Conservation (phyloP, 2,888 invertebrate species). For the Drosophila subsilvestris region DNA sequence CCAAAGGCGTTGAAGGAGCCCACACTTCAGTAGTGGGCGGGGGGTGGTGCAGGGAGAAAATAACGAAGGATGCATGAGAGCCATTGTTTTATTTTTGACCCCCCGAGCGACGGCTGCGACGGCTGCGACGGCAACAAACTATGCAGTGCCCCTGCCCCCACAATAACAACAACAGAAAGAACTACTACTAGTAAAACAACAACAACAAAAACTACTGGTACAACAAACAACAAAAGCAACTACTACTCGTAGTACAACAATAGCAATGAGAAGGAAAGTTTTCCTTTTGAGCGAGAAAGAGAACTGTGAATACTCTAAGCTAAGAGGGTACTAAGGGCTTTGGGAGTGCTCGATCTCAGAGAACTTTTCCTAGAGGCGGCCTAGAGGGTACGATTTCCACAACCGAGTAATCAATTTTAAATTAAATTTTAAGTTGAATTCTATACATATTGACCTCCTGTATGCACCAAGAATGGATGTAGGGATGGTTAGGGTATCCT, state of each 20-base stretch:
- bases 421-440: too few relatives aligned
- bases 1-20: conserved; percentile 51
- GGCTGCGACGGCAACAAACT: conserved; percentile 37
- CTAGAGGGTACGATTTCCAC: too few relatives aligned
- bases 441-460: too few relatives aligned
- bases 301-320: background rate
- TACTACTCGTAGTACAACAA: conserved; percentile 15
- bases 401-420: too few relatives aligned
- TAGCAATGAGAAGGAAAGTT: background rate
- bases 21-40: conserved; percentile 39
- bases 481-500: conserved; percentile 3
- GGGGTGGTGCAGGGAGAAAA: background rate
- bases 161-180: conserved; percentile 13
- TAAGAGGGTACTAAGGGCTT: too few relatives aligned
- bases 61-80: conserved; percentile 29
- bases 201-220: too few relatives aligned
- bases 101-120: conserved; percentile 28
- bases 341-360: too few relatives aligned
- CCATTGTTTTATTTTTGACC: conserved; percentile 49
- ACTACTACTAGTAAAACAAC: conserved; percentile 12
- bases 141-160: conserved; percentile 30
- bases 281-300: background rate
- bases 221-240: conserved; percentile 17
- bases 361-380: too few relatives aligned
- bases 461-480: background rate